Conservation (phyloP, 92 coral and sea anemone genomes). For the Montipora capitata region DNA sequence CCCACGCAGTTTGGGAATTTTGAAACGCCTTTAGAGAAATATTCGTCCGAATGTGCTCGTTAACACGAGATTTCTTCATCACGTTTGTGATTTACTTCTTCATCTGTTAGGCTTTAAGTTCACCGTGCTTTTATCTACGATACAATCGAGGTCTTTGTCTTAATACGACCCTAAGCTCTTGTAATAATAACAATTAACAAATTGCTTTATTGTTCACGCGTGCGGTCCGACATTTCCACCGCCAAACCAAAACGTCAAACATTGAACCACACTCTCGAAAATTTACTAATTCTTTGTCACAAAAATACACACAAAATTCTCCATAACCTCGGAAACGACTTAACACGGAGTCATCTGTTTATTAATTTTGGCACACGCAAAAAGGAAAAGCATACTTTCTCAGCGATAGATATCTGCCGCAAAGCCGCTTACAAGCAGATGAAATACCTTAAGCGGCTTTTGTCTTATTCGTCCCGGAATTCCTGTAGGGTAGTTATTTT, state of each 20-base stretch:
- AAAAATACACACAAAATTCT: neutral
- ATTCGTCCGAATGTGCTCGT: neutral
- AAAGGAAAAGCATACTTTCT: slow-evolving; percentile 2
- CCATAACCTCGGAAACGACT: neutral
- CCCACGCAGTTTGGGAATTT: neutral
- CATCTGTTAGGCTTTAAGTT: too few species aligned
- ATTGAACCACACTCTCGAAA: too few species aligned
- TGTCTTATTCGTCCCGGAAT: neutral
- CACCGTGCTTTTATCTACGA: slow-evolving; percentile 47
- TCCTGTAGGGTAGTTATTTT: neutral
- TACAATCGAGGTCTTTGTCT: slow-evolving; percentile 77
- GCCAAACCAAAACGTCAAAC: neutral
- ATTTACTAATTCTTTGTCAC: too few species aligned
- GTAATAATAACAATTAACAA: slow-evolving; percentile 84
- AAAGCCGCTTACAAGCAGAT: slow-evolving; percentile 12
- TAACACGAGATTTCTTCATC: slow-evolving; percentile 5
- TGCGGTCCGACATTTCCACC: slow-evolving; percentile 65
- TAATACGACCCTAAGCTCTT: slow-evolving; percentile 78
- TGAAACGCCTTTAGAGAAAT: neutral
- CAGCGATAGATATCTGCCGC: slow-evolving; percentile 49
- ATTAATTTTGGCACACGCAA: neutral
- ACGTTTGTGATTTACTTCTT: neutral
- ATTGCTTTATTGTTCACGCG: slow-evolving; percentile 78
- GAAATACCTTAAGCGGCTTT: slow-evolving; percentile 18
- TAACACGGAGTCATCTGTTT: slow-evolving; percentile 16